Conservation (phyloP, 2,113 vertebrate species). For the Nibea coibor region DNA sequence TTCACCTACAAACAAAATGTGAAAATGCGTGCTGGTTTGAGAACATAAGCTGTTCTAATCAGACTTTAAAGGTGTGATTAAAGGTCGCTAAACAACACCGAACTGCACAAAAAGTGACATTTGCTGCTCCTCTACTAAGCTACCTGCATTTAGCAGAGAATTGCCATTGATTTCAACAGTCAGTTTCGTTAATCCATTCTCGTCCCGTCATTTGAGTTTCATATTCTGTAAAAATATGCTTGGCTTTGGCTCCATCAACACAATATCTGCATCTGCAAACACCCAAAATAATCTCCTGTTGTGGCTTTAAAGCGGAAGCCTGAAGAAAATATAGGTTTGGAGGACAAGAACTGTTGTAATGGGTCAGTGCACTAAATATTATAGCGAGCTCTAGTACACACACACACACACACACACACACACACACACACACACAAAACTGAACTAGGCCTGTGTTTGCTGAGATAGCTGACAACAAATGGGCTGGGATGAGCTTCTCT, state of each 20-base stretch:
- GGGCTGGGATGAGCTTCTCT: conserved; percentile 53
- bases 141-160: too few species aligned
- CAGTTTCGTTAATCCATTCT: background rate
- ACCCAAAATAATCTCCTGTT: background rate
- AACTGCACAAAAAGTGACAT: too few species aligned
- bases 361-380: conserved; percentile 15
- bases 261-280: background rate
- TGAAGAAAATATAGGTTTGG: conserved; percentile 35
- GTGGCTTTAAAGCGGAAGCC: background rate
- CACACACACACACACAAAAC: background rate
- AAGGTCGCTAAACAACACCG: too few species aligned
- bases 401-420: conserved; percentile 11
- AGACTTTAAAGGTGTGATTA: too few species aligned
- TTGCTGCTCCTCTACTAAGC: too few species aligned
- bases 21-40: too few species aligned
- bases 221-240: background rate
- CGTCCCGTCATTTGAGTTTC: too few species aligned
- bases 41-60: too few species aligned
- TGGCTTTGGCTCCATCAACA: background rate
- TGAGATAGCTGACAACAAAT: conserved; percentile 53
- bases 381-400: background rate
- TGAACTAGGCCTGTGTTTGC: conserved; percentile 37
- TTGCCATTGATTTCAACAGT: background rate
- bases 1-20: background rate
- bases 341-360: conserved; percentile 16